phyloP scores from a whole-genome alignment of 2,888 invertebrate genomes.

The Lasioglossum vierecki region DNA sequence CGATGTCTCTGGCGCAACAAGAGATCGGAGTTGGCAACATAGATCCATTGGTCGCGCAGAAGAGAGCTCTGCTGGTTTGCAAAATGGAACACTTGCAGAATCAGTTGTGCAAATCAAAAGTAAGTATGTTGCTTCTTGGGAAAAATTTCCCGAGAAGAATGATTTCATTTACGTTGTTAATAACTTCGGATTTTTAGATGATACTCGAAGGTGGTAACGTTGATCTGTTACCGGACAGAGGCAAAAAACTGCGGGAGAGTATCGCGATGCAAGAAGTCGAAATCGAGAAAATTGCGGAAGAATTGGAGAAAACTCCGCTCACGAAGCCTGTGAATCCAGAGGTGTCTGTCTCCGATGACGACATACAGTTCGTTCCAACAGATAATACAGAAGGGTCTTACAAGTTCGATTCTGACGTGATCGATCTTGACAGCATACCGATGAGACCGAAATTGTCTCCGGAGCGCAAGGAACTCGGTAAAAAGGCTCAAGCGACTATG shows the following conservation, averaged over 20 bases:
- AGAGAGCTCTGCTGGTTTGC: constrained; percentile 65
- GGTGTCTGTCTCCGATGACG: not conserved
- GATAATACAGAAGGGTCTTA: not conserved
- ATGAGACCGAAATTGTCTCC: constrained; percentile 40
- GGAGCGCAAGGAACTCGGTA: constrained; percentile 68
- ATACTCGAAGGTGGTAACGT: constrained; percentile 77
- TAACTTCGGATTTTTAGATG: constrained; percentile 60
- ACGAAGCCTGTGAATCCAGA: not conserved
- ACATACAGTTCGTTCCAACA: not conserved
- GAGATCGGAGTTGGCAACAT: constrained; percentile 68
- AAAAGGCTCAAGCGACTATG: constrained; percentile 88
- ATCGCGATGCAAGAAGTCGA: constrained; percentile 84
- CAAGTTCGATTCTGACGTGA: not conserved
- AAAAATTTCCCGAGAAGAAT: not conserved
- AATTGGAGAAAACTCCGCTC: constrained; percentile 78
- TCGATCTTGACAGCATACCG: not conserved
- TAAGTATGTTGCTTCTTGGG: constrained; percentile 34
- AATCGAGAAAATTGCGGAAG: constrained; percentile 84
- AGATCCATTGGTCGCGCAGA: constrained; percentile 72
- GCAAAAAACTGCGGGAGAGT: constrained; percentile 85
- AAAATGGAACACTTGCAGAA: constrained; percentile 67
- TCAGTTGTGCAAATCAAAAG: constrained; percentile 71
- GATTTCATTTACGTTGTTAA: not conserved
- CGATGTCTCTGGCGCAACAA: constrained; percentile 63
- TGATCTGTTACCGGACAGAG: constrained; percentile 87